These are phyloP conservation scores for Percopsis omiscomaycus DNA, from an alignment of 2,797 vertebrate species.

Conservation along the genomic window DNA sequence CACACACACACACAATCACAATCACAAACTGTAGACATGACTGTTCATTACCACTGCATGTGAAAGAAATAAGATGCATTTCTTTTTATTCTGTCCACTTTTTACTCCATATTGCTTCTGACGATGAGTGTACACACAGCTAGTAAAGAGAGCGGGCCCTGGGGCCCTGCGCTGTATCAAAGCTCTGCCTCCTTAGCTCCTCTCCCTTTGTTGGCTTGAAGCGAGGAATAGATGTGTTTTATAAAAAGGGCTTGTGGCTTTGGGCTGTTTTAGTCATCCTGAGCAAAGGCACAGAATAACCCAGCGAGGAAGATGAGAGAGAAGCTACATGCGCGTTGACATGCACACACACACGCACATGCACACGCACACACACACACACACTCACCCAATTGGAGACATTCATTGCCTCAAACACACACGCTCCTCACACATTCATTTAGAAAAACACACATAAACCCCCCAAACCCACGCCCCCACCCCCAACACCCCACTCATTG, in stretches of 20 bases:
- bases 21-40: not conserved
- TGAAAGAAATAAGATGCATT: slow-evolving; percentile 1
- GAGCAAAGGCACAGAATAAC: slow-evolving; percentile 40
- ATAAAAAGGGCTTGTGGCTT: slow-evolving; percentile 40
- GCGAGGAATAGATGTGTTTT: slow-evolving; percentile 53
- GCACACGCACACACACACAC: not conserved
- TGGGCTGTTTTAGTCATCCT: slow-evolving; percentile 46
- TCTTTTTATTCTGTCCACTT: not conserved
- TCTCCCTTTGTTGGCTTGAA: slow-evolving; percentile 28
- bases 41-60: slow-evolving; percentile 12
- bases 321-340: slow-evolving; percentile 28
- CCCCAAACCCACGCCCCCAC: not conserved
- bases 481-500: slow-evolving; percentile 6
- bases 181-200: slow-evolving; percentile 30
- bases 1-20: not conserved
- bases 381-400: not conserved
- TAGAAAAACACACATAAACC: slow-evolving; percentile 35
- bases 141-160: not conserved
- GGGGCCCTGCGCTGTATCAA: slow-evolving; percentile 38
- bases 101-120: slow-evolving; percentile 27
- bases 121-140: slow-evolving; percentile 24
- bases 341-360: slow-evolving; percentile 25
- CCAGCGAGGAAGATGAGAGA: slow-evolving; percentile 33
- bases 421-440: slow-evolving; percentile 21
- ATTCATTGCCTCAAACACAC: not conserved